phyloP scores from a whole-genome alignment of 2,888 invertebrate genomes.

The Hesperia comma region DNA sequence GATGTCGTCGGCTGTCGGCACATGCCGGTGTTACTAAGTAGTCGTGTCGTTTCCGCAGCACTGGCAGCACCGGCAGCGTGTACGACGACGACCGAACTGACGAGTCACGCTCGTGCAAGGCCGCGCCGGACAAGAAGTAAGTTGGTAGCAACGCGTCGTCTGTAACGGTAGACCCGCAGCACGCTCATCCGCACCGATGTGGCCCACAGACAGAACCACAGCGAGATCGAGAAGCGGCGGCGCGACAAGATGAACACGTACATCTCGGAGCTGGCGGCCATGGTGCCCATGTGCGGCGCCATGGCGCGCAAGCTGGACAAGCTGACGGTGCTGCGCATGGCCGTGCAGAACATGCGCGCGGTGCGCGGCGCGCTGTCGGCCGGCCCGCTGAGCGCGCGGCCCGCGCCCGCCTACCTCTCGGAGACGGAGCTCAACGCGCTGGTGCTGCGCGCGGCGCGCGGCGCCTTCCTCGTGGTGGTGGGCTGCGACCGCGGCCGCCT shows the following conservation, averaged over 20 bases:
- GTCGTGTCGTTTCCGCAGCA: not conserved
- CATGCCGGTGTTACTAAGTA: too few species aligned
- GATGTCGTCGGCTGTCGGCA: too few species aligned
- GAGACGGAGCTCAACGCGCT: conserved; percentile 94
- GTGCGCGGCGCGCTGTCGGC: conserved; percentile 70
- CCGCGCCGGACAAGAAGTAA: conserved; percentile 74
- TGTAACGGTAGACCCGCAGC: too few species aligned
- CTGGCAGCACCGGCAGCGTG: conserved; percentile 53
- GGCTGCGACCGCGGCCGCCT: conserved; percentile 96
- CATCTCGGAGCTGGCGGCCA: conserved; percentile 93
- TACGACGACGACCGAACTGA: conserved; percentile 88
- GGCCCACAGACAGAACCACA: conserved; percentile 97
- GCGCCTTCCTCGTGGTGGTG: conserved; percentile 95
- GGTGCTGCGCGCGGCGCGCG: conserved; percentile 91
- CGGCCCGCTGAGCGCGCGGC: conserved; percentile 90
- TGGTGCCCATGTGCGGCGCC: conserved; percentile 97
- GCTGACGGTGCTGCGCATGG: conserved; percentile 94
- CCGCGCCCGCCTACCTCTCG: conserved; percentile 91
- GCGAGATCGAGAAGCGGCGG: conserved; percentile 97
- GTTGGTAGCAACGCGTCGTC: conserved; percentile 43
- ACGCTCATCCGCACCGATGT: too few species aligned
- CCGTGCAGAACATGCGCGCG: conserved; percentile 95
- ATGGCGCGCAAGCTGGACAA: conserved; percentile 97
- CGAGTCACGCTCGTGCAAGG: conserved; percentile 87
- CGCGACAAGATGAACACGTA: conserved; percentile 98